These are phyloP conservation scores for Drosophila longiperda DNA, from an alignment of 2,888 invertebrate genomes.

Conservation along the genomic window DNA sequence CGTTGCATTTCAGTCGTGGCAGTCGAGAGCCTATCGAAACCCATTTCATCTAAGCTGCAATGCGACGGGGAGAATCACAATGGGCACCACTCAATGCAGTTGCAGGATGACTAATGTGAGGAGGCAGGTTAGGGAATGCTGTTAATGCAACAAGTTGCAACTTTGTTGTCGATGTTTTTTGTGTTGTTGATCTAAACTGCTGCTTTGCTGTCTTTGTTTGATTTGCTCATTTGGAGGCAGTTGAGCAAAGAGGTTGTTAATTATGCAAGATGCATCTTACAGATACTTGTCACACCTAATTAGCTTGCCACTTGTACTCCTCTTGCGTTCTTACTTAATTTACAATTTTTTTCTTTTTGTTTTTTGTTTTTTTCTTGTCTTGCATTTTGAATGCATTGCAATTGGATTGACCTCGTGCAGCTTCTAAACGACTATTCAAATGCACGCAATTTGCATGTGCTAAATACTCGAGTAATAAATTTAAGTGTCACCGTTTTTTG, in stretches of 20 bases:
- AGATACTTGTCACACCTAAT: conserved; percentile 60
- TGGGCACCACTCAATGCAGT: conserved; percentile 35
- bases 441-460: conserved; percentile 10
- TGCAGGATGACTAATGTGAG: conserved; percentile 42
- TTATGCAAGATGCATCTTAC: conserved; percentile 44
- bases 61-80: conserved; percentile 57
- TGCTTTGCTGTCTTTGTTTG: conserved; percentile 44
- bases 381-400: conserved; percentile 25
- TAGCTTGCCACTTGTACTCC: conserved; percentile 13
- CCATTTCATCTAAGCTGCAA: conserved; percentile 72
- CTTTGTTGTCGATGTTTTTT: conserved; percentile 7
- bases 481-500: conserved; percentile 12
- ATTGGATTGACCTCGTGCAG: conserved; percentile 50
- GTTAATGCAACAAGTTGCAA: conserved; percentile 62
- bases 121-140: neutral
- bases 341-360: conserved; percentile 5
- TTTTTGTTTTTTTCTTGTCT: conserved; percentile 2
- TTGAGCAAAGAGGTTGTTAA: conserved; percentile 45
- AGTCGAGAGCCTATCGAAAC: conserved; percentile 54
- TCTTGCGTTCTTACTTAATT: conserved; percentile 2
- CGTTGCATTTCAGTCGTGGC: conserved; percentile 45
- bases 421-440: conserved; percentile 29
- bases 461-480: conserved; percentile 7
- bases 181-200: conserved; percentile 58
- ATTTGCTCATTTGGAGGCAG: conserved; percentile 51